Evolutionary conservation across 2,888 invertebrate genomes (phyloP).

Genomic region (Laspeyria flexula): DNA sequence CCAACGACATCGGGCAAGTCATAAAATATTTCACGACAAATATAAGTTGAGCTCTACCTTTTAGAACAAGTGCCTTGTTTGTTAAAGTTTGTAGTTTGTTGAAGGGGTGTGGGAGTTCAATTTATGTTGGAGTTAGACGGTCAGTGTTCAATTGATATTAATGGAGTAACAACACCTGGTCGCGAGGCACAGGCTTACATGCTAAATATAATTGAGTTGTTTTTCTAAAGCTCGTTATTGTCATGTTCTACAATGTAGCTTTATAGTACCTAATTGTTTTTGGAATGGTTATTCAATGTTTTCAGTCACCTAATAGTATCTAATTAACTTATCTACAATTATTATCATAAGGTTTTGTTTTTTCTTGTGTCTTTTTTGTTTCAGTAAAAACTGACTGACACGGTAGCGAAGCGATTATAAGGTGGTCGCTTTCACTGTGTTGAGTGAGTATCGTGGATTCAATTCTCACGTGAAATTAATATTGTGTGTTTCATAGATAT

Average conservation of each 20-base stretch:
- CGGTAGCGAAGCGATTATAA: too few relatives aligned
- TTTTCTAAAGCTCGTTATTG: conserved; percentile 32
- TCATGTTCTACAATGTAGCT: conserved; percentile 6
- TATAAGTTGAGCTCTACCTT: conserved; percentile 48
- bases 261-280: too few relatives aligned
- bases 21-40: conserved; percentile 76
- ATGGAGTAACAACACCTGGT: conserved; percentile 80
- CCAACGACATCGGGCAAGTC: conserved; percentile 67
- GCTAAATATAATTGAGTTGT: conserved; percentile 35
- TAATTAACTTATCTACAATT: too few relatives aligned
- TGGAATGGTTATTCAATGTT: too few relatives aligned
- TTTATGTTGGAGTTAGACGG: conserved; percentile 66
- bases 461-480: too few relatives aligned
- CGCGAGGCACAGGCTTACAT: conserved; percentile 68
- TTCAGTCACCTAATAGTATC: too few relatives aligned
- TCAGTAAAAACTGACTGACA: too few relatives aligned
- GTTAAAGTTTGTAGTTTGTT: conserved; percentile 21
- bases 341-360: too few relatives aligned
- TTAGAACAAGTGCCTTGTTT: conserved; percentile 16
- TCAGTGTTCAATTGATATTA: conserved; percentile 83
- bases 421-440: too few relatives aligned
- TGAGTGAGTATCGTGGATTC: too few relatives aligned
- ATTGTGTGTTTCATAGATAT: too few relatives aligned
- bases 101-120: conserved; percentile 51
- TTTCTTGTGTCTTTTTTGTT: too few relatives aligned